A percentile compares a stretch with the other conserved stretches of the same genome.
Conservation (phyloP, 2,888 invertebrate genomes). For the Lasioglossum morio region DNA sequence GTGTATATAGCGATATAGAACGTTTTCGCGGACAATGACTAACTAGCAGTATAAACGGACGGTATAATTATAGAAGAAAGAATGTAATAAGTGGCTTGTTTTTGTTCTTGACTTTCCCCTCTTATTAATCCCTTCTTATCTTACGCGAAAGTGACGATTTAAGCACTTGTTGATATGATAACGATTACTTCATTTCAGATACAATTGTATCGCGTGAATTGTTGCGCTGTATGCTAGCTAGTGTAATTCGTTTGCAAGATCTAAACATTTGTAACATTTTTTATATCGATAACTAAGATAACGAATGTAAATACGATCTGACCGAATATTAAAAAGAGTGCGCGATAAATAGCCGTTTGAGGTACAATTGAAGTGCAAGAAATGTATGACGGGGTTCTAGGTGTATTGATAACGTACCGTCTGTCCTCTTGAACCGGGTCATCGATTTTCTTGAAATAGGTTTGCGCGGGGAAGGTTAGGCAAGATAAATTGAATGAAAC, state of each 20-base stretch:
- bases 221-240: not conserved
- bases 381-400: conserved; percentile 52
- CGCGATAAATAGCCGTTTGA: conserved; percentile 21
- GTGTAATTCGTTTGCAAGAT: not conserved
- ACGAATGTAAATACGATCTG: not conserved
- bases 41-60: not conserved
- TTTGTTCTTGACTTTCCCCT: conserved; percentile 68
- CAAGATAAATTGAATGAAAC: conserved; percentile 63
- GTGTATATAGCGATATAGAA: not conserved
- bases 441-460: conserved; percentile 74
- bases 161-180: conserved; percentile 15
- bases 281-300: not conserved
- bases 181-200: not conserved
- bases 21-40: not conserved
- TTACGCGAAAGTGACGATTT: conserved; percentile 23
- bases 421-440: conserved; percentile 70
- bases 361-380: conserved; percentile 45
- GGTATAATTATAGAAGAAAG: not conserved
- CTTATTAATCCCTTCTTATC: conserved; percentile 43
- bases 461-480: conserved; percentile 57
- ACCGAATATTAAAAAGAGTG: conserved; percentile 16
- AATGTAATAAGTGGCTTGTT: conserved; percentile 33
- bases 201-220: not conserved
- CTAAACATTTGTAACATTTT: not conserved
- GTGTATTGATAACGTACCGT: conserved; percentile 61